These are phyloP conservation scores for Upupa epops DNA, from an alignment of 2,113 vertebrate genomes.

Conservation along the genomic window DNA sequence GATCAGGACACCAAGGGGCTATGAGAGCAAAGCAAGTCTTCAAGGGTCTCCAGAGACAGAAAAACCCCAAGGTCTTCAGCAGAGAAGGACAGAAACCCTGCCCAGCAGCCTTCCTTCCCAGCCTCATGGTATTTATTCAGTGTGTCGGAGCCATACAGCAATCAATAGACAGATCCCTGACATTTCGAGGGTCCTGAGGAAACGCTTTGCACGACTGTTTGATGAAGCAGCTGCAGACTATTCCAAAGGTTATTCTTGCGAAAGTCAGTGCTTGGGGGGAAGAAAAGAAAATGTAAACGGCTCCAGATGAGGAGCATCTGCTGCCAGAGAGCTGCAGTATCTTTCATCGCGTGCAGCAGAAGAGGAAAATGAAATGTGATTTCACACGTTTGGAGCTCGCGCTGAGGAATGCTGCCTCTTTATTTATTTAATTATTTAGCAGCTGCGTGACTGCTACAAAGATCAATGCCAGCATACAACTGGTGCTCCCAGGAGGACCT, in stretches of 20 bases:
- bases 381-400: not conserved
- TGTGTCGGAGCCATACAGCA: not conserved
- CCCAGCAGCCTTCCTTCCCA: not conserved
- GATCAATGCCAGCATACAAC: not conserved
- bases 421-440: not conserved
- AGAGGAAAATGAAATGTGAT: not conserved
- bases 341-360: not conserved
- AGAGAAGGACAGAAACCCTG: not conserved
- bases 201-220: not conserved
- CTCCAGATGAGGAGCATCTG: slow-evolving; percentile 9
- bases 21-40: not conserved
- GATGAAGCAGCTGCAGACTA: not conserved
- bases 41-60: not conserved
- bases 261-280: not conserved
- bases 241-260: not conserved
- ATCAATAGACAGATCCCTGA: not conserved
- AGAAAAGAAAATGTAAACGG: not conserved
- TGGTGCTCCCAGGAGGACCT: not conserved
- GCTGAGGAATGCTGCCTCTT: not conserved
- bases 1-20: not conserved
- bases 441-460: not conserved
- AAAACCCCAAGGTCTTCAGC: not conserved
- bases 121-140: not conserved
- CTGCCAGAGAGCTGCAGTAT: not conserved
- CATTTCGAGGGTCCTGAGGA: not conserved